These are phyloP conservation scores for Proctacanthus coquilletti DNA, from an alignment of 1,140 invertebrate genomes.

Conservation along the genomic window DNA sequence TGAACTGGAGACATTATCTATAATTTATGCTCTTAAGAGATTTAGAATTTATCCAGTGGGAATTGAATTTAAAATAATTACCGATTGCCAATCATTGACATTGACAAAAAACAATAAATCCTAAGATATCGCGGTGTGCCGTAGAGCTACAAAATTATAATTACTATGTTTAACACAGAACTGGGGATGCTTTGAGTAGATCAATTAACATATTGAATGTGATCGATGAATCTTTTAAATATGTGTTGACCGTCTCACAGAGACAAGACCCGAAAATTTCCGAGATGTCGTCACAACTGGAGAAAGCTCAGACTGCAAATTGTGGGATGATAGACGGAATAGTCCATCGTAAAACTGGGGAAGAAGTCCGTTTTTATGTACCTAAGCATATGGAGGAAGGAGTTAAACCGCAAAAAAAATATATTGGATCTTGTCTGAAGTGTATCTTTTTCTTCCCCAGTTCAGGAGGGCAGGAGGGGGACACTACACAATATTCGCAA, in stretches of 20 bases:
- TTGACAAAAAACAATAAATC: conserved; percentile 23
- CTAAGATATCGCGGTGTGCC: conserved; percentile 24
- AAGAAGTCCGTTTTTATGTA: conserved; percentile 13
- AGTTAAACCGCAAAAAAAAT: conserved; percentile 10
- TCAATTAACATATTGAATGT: conserved; percentile 6
- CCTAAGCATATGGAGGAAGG: conserved; percentile 13
- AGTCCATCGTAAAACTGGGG: conserved; percentile 4
- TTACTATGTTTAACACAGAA: conserved; percentile 8
- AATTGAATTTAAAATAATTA: conserved; percentile 31
- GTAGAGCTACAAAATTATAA: conserved; percentile 10
- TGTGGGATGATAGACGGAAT: conserved; percentile 6
- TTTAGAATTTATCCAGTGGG: conserved; percentile 34
- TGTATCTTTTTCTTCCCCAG: conserved; percentile 11
- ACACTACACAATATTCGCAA: conserved; percentile 17
- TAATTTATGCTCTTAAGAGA: conserved; percentile 33
- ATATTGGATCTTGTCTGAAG: conserved; percentile 11
- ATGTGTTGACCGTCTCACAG: neutral
- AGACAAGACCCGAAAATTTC: neutral
- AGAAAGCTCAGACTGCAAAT: conserved; percentile 8
- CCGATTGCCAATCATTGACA: conserved; percentile 25
- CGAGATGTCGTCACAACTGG: neutral
- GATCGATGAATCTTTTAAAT: neutral
- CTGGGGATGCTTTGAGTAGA: conserved; percentile 13
- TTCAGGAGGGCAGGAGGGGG: conserved; percentile 10
- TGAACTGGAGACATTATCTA: conserved; percentile 34